phyloP scores from a whole-genome alignment of 2,113 vertebrate genomes.

The Lophura nycthemera region DNA sequence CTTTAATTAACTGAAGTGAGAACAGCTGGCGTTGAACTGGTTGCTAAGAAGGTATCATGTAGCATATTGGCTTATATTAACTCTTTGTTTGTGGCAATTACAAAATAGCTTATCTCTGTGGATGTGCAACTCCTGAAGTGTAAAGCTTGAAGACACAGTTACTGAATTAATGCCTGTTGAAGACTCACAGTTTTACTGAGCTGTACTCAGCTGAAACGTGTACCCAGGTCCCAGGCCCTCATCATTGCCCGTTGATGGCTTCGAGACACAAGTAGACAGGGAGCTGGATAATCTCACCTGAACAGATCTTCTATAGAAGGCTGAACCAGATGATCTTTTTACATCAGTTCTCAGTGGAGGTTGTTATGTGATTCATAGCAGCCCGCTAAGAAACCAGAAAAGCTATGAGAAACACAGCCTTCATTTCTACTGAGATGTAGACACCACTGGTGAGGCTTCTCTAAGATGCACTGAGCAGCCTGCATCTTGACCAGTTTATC shows the following conservation, averaged over 20 bases:
- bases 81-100: not conserved
- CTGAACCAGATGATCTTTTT: not conserved
- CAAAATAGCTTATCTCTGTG: constrained; percentile 11
- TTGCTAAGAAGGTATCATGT: constrained; percentile 47
- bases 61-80: constrained; percentile 26
- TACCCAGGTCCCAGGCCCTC: not conserved
- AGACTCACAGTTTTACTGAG: not conserved
- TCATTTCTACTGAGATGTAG: not conserved
- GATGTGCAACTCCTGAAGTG: not conserved
- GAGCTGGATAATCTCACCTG: not conserved
- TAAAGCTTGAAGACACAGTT: not conserved
- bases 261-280: not conserved
- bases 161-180: constrained; percentile 10
- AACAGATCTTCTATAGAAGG: not conserved
- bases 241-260: not conserved
- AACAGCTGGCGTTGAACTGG: not conserved
- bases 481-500: not conserved
- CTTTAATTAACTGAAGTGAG: constrained; percentile 33
- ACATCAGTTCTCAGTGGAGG: not conserved
- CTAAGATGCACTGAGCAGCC: not conserved
- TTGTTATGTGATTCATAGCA: not conserved
- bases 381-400: not conserved
- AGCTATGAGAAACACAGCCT: not conserved
- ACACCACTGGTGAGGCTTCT: not conserved
- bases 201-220: not conserved